Evolutionary conservation across 1,140 invertebrate genomes (phyloP).

Genomic region (Tetragonula clypearis): DNA sequence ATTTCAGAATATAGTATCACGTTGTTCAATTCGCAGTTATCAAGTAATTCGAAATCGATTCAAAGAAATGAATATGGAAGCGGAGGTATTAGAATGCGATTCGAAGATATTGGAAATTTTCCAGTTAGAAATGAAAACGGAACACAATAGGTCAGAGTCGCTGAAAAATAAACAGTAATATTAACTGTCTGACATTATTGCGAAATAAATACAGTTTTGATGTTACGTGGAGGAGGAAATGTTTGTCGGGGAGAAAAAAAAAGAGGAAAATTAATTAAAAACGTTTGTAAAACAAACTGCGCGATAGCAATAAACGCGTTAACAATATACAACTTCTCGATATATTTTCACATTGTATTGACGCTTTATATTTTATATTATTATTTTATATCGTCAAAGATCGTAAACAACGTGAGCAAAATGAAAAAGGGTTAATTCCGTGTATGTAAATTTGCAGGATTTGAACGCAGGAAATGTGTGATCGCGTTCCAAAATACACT

Average conservation of each 20-base stretch:
- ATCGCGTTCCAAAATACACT: not conserved
- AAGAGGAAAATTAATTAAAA: not conserved
- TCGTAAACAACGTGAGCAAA: not conserved
- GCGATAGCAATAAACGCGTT: not conserved
- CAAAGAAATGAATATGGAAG: no score
- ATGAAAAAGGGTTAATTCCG: not conserved
- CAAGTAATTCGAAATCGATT: no score
- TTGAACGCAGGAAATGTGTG: constrained; percentile 6
- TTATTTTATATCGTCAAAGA: not conserved
- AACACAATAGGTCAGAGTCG: no score
- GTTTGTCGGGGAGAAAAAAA: not conserved
- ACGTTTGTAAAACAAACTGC: not conserved
- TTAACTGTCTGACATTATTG: no score
- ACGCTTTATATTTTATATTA: not conserved
- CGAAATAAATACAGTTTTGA: no score
- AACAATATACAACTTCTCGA: not conserved
- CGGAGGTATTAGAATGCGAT: no score
- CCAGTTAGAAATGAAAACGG: no score
- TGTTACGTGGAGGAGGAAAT: not conserved
- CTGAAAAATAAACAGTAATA: no score
- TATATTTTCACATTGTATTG: not conserved
- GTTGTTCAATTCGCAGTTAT: no score
- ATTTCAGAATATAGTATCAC: no score
- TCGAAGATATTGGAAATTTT: no score
- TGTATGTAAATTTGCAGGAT: not conserved